Base-by-base conservation (phyloP, 2,797 vertebrate species). In the Discoglossus pictus region DNA sequence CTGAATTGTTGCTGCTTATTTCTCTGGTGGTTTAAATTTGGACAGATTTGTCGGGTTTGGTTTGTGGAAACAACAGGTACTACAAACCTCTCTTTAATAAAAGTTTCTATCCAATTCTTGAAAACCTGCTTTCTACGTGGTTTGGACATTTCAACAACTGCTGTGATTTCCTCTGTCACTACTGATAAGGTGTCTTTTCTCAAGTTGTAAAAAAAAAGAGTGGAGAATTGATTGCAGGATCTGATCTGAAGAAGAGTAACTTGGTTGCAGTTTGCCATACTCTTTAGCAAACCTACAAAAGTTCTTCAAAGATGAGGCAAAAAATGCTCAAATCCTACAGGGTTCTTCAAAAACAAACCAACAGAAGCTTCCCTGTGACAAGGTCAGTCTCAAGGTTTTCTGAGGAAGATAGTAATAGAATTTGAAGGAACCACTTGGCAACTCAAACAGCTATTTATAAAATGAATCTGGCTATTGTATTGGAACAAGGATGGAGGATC, bases 91-190 rank as follows among this genome's bases (percentile, higher is more conserved):
- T 52, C 18, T 35, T 23, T 23, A 42, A 53, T 24, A 31, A 31
- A 4, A 31, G 15, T 51, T 61, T 43, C 52, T 42, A 59, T 21
- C 53, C 8, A 15, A 15, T 34, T 13, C 20, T 61, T 38, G 43
- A 39, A 21, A 8, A 20, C 10, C 50, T 47, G 12, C 16, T 55
- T 21, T 70, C 17, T 34, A 38, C 44, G 17, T 62, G 35, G 42
- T 63, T 16, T 40, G 43, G 10, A 63, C 42, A n/a, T 50, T 50
- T 48, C 21, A 56, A 36, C 56, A 47, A 25, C 24, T 50, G 34
- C 36, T 38, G 43, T 42, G 20, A 34, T 43, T 63, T 40, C 43
- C 48, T 11, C 24, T 51, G 54, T 55, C 51, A 31, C 23, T 15
- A 35, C 42, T 70, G 25, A 16, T 38, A 42, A 39, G 20, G 24